These are phyloP conservation scores for Actinia tenebrosa DNA, from an alignment of 64 coral and sea anemone species.

Conservation along the genomic window DNA sequence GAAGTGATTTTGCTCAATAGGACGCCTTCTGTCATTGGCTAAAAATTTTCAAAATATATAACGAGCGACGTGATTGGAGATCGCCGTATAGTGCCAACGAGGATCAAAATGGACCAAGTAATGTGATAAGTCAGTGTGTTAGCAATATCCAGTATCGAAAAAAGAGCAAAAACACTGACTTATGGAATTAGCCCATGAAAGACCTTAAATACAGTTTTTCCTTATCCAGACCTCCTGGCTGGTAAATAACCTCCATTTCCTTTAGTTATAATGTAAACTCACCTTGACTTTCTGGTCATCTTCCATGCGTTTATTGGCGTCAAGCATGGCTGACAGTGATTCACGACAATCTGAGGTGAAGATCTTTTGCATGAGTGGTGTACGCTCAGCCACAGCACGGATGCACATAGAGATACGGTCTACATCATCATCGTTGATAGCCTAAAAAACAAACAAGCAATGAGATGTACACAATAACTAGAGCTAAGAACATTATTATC, in stretches of 20 bases:
- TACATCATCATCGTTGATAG: slow-evolving; percentile 97
- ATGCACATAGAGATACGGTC: slow-evolving; percentile 96
- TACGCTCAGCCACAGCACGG: slow-evolving; percentile 85
- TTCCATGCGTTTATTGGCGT: slow-evolving; percentile 80
- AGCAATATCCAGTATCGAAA: no score
- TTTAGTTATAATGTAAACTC: background rate
- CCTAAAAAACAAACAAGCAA: slow-evolving; percentile 23
- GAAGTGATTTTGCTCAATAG: no score
- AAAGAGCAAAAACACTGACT: no score
- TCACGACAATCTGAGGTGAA: slow-evolving; percentile 90
- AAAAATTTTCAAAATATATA: no score
- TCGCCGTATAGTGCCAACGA: no score
- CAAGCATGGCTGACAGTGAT: slow-evolving; percentile 88
- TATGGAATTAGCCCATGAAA: no score
- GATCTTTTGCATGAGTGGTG: slow-evolving; percentile 89
- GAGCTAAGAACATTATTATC: background rate
- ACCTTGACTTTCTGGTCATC: slow-evolving; percentile 86
- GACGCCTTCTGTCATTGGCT: no score
- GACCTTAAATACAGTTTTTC: no score
- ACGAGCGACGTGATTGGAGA: no score
- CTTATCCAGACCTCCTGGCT: no score
- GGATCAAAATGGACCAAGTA: no score
- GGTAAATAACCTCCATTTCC: background rate
- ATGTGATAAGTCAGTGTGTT: no score
- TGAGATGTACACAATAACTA: background rate